Evolutionary conservation across 2,888 invertebrate genomes (phyloP).

Genomic region (Aleiodes alternator): DNA sequence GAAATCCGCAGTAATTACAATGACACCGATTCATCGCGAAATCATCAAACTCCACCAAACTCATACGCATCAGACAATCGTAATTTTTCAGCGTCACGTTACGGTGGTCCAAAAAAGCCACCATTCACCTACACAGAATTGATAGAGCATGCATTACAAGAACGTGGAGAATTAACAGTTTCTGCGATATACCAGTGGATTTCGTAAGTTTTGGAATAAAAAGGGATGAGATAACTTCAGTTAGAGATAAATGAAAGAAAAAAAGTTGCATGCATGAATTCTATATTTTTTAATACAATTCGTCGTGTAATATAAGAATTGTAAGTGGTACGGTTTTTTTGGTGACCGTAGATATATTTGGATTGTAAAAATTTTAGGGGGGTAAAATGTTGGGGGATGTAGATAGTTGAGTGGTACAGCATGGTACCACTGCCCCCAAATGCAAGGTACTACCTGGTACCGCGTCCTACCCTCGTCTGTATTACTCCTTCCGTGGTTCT

Average conservation of each 20-base stretch:
- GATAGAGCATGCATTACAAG: constrained; percentile 90
- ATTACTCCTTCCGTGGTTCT: constrained; percentile 42
- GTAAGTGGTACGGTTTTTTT: constrained; percentile 17
- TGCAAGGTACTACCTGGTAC: constrained; percentile 68
- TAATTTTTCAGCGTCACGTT: constrained; percentile 63
- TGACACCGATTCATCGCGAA: constrained; percentile 27
- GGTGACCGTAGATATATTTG: constrained; percentile 17
- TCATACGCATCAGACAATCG: constrained; percentile 58
- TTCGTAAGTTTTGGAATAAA: constrained; percentile 83
- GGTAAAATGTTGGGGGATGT: constrained; percentile 41
- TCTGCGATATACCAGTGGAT: constrained; percentile 96
- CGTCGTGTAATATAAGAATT: constrained; percentile 10
- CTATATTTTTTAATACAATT: constrained; percentile 8
- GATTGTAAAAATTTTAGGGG: constrained; percentile 26
- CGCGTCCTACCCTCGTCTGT: constrained; percentile 56
- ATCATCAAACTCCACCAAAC: constrained; percentile 49
- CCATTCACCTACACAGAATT: constrained; percentile 94
- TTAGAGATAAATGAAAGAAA: background rate
- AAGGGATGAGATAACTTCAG: background rate
- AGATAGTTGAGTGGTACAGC: constrained; percentile 65
- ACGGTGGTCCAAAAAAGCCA: constrained; percentile 84
- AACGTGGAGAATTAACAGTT: constrained; percentile 91
- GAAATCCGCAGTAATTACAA: constrained; percentile 6
- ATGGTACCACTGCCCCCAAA: constrained; percentile 68
- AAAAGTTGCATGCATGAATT: constrained; percentile 12